Evolutionary conservation across 2,888 invertebrate species (phyloP).

Genomic region (Drosophila greeni): DNA sequence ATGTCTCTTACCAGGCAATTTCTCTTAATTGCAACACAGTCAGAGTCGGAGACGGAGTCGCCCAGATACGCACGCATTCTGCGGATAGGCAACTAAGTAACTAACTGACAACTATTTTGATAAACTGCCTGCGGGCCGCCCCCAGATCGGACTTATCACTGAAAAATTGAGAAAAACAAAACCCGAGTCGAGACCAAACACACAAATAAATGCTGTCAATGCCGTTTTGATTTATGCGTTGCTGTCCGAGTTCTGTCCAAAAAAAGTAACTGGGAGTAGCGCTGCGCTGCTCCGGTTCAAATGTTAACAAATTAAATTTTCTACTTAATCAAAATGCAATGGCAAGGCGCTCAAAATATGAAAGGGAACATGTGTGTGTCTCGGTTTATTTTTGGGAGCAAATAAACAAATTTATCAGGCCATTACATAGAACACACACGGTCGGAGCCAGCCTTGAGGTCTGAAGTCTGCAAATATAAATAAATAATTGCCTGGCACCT

Average conservation of each 20-base stretch:
- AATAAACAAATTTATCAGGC: slow-evolving; percentile 67
- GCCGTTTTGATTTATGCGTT: slow-evolving; percentile 62
- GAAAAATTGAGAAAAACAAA: slow-evolving; percentile 28
- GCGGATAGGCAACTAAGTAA: slow-evolving; percentile 33
- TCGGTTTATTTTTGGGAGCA: slow-evolving; percentile 61
- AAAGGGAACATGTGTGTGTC: slow-evolving; percentile 51
- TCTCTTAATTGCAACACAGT: slow-evolving; percentile 55
- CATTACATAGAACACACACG: slow-evolving; percentile 60
- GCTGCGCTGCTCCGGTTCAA: slow-evolving; percentile 40
- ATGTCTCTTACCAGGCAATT: slow-evolving; percentile 61
- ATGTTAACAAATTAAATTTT: slow-evolving; percentile 66
- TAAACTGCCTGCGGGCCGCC: slow-evolving; percentile 62
- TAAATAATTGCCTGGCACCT: slow-evolving; percentile 59
- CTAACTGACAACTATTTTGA: slow-evolving; percentile 52
- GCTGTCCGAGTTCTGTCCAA: slow-evolving; percentile 32
- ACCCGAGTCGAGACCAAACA: slow-evolving; percentile 8
- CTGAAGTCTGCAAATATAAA: slow-evolving; percentile 46
- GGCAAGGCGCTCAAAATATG: slow-evolving; percentile 54
- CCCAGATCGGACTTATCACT: slow-evolving; percentile 61
- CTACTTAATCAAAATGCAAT: slow-evolving; percentile 69
- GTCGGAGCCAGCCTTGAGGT: slow-evolving; percentile 55
- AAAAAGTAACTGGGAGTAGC: slow-evolving; percentile 37
- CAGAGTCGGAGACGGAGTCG: background rate
- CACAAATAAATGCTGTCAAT: slow-evolving; percentile 47
- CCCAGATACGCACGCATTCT: slow-evolving; percentile 19